Percentiles rank a stretch among this genome's conserved stretches.
Conservation (phyloP, 2,797 vertebrate species). For the Anguilla anguilla region DNA sequence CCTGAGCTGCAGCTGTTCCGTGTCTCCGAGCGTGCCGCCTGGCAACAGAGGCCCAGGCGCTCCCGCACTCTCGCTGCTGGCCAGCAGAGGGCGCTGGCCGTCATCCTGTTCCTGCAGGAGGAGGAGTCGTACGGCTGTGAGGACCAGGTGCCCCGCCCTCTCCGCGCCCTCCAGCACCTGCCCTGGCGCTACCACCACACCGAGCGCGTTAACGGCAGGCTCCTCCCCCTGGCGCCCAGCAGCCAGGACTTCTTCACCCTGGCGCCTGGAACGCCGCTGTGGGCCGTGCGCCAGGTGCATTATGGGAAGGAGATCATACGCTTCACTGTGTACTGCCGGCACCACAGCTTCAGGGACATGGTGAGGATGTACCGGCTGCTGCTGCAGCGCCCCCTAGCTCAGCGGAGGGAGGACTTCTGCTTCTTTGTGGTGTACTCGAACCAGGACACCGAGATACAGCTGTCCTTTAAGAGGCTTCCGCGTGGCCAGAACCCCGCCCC, state of each 20-base stretch:
- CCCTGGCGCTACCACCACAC: constrained; percentile 94
- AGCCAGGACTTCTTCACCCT: constrained; percentile 82
- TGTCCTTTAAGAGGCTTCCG: constrained; percentile 88
- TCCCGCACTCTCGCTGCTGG: constrained; percentile 68
- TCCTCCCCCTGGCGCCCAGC: constrained; percentile 81
- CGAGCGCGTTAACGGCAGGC: constrained; percentile 77
- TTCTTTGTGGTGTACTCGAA: constrained; percentile 91
- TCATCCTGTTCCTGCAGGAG: constrained; percentile 90
- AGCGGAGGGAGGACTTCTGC: constrained; percentile 84
- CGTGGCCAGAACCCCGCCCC: constrained; percentile 73
- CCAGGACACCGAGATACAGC: constrained; percentile 86
- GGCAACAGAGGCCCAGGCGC: constrained; percentile 66
- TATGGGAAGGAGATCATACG: constrained; percentile 88
- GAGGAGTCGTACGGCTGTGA: constrained; percentile 83
- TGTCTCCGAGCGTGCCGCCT: constrained; percentile 80
- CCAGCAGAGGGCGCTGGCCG: constrained; percentile 59
- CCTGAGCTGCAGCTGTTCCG: constrained; percentile 88
- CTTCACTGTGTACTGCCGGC: constrained; percentile 86
- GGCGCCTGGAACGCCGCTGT: constrained; percentile 71
- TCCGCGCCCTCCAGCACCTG: constrained; percentile 74
- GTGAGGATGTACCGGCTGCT: constrained; percentile 85
- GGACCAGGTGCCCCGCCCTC: constrained; percentile 79
- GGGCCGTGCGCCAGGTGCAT: constrained; percentile 81
- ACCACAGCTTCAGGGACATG: constrained; percentile 82
- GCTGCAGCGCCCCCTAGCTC: constrained; percentile 77